Evolutionary conservation across 2,113 vertebrate species (phyloP).

Genomic region (Lepus timidus): DNA sequence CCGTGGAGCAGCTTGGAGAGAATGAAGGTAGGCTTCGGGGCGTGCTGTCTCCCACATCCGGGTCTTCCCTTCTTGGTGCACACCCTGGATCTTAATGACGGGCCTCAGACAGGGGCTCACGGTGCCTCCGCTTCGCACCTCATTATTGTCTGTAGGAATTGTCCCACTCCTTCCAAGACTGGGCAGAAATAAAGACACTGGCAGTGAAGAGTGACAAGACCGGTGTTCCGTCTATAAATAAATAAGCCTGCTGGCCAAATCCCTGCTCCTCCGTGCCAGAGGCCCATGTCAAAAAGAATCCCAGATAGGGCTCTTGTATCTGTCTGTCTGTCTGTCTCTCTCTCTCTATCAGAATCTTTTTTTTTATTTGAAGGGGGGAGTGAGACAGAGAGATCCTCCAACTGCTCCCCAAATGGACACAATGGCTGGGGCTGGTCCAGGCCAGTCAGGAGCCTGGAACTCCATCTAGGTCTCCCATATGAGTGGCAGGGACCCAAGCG

Average conservation of each 20-base stretch:
- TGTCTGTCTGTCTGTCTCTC: background rate
- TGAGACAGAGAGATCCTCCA: too few species aligned
- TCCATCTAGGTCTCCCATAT: too few species aligned
- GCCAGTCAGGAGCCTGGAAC: too few species aligned
- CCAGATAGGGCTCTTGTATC: background rate
- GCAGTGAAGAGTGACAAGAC: background rate
- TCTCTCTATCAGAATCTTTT: too few species aligned
- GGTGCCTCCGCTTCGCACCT: background rate
- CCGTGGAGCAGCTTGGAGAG: background rate
- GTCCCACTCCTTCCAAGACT: background rate
- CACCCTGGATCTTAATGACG: background rate
- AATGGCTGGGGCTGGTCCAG: too few species aligned
- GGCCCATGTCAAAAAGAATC: background rate
- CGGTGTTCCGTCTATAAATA: background rate
- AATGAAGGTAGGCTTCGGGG: conserved; percentile 61
- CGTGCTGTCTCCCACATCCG: rapidly evolving
- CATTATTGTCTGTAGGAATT: background rate
- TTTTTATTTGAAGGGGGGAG: too few species aligned
- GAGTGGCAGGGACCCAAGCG: too few species aligned
- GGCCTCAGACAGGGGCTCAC: background rate
- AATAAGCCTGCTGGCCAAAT: background rate
- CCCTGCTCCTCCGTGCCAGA: background rate
- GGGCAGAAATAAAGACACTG: background rate
- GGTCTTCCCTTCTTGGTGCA: background rate
- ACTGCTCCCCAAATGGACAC: too few species aligned